Conservation (phyloP, 1,140 invertebrate species). For the Anagrus nilaparvatae region DNA sequence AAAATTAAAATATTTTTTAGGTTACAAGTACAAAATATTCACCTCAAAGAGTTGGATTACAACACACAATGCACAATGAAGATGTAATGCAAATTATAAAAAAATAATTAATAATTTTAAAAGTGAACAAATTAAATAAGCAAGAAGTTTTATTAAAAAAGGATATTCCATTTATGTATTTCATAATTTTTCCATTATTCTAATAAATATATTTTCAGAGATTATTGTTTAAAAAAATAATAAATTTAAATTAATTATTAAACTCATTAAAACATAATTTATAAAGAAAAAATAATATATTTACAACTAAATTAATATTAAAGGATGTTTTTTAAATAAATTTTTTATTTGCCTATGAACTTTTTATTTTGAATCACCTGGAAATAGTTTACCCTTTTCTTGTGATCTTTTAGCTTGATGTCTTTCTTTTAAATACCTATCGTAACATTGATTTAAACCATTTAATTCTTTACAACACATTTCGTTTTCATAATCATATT, state of each 20-base stretch:
- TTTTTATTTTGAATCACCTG: slow-evolving; percentile 15
- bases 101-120: slow-evolving; percentile 67
- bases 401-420: not conserved
- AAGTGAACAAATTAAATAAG: too few species aligned
- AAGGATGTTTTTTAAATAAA: slow-evolving; percentile 21
- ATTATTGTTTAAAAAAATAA: too few species aligned
- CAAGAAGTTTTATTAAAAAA: too few species aligned
- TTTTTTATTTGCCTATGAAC: slow-evolving; percentile 21
- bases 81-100: slow-evolving; percentile 98
- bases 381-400: slow-evolving; percentile 14
- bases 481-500: slow-evolving; percentile 54
- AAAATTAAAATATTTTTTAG: slow-evolving; percentile 41
- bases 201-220: too few species aligned
- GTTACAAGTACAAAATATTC: slow-evolving; percentile 98
- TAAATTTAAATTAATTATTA: too few species aligned
- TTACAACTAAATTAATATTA: slow-evolving; percentile 13
- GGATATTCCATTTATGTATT: too few species aligned
- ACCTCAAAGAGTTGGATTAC: slow-evolving; percentile 91
- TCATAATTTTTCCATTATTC: too few species aligned
- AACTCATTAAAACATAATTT: too few species aligned
- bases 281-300: too few species aligned
- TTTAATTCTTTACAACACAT: slow-evolving; percentile 54
- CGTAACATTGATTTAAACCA: slow-evolving; percentile 55
- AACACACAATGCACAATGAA: slow-evolving; percentile 90
- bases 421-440: slow-evolving; percentile 10